phyloP scores from a whole-genome alignment of 2,113 vertebrate species.

The Oceanites oceanicus region DNA sequence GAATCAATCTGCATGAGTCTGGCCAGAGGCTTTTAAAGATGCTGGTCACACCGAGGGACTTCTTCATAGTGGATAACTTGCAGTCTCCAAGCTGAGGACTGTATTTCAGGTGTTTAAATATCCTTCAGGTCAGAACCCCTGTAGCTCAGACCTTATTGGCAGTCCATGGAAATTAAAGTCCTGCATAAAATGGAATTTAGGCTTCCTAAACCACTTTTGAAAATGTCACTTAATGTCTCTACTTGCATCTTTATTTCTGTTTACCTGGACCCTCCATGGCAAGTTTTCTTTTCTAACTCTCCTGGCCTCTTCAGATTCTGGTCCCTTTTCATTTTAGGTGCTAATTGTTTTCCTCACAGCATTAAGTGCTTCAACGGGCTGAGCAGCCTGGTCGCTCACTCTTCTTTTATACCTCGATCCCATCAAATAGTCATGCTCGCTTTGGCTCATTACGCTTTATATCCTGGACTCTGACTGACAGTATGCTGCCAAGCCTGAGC shows the following conservation, averaged over 20 bases:
- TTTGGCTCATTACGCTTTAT: background rate
- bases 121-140: background rate
- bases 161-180: background rate
- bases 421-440: background rate
- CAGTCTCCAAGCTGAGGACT: background rate
- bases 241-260: background rate
- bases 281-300: background rate
- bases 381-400: background rate
- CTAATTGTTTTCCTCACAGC: background rate
- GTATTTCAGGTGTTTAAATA: background rate
- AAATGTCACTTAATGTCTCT: background rate
- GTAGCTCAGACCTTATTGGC: background rate
- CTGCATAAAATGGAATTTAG: background rate
- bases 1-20: background rate
- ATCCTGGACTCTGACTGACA: background rate
- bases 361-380: background rate
- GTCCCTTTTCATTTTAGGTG: background rate
- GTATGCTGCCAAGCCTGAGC: background rate
- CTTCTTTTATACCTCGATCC: background rate
- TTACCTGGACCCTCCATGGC: background rate
- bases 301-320: background rate
- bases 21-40: background rate
- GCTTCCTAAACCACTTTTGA: background rate
- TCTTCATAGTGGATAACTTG: background rate
- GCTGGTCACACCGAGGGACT: background rate